These are phyloP conservation scores for Clarias pachynema DNA, from an alignment of 2,797 vertebrate species.

Conservation along the genomic window DNA sequence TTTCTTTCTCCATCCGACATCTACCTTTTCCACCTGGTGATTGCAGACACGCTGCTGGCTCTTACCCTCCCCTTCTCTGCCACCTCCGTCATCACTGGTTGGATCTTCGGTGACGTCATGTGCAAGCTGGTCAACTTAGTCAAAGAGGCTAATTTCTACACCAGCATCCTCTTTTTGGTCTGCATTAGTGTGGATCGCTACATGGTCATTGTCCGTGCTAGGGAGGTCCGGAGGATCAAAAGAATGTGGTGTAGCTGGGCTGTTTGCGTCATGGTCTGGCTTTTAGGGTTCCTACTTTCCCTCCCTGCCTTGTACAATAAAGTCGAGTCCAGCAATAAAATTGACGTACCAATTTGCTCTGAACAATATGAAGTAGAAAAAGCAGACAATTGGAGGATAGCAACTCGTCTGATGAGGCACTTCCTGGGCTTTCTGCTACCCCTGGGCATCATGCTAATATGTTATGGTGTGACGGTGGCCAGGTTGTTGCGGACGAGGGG, in stretches of 20 bases:
- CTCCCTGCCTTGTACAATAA: slow-evolving; percentile 69
- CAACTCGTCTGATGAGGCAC: slow-evolving; percentile 63
- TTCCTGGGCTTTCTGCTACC: slow-evolving; percentile 75
- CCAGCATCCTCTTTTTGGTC: slow-evolving; percentile 78
- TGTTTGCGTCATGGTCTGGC: slow-evolving; percentile 68
- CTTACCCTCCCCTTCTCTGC: slow-evolving; percentile 73
- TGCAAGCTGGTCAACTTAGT: slow-evolving; percentile 72
- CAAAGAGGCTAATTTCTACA: slow-evolving; percentile 76
- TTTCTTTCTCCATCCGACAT: slow-evolving; percentile 70
- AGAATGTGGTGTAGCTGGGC: slow-evolving; percentile 59
- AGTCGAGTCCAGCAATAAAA: rapidly evolving
- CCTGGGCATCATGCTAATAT: slow-evolving; percentile 69
- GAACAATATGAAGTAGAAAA: slow-evolving; percentile 58
- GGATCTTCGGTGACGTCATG: slow-evolving; percentile 73
- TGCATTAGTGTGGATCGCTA: slow-evolving; percentile 82
- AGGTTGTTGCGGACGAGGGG: slow-evolving; percentile 69
- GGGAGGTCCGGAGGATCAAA: slow-evolving; percentile 44
- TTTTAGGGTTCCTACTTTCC: slow-evolving; percentile 61
- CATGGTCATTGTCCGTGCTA: slow-evolving; percentile 71
- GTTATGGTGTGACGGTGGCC: slow-evolving; percentile 69
- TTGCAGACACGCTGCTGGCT: slow-evolving; percentile 75
- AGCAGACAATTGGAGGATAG: slow-evolving; percentile 58
- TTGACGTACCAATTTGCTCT: slow-evolving; percentile 25
- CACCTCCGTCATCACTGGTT: slow-evolving; percentile 49
- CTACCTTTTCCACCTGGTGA: slow-evolving; percentile 76